These are phyloP conservation scores for Trachops cirrhosus DNA, from an alignment of 2,797 vertebrate species.

Conservation along the genomic window DNA sequence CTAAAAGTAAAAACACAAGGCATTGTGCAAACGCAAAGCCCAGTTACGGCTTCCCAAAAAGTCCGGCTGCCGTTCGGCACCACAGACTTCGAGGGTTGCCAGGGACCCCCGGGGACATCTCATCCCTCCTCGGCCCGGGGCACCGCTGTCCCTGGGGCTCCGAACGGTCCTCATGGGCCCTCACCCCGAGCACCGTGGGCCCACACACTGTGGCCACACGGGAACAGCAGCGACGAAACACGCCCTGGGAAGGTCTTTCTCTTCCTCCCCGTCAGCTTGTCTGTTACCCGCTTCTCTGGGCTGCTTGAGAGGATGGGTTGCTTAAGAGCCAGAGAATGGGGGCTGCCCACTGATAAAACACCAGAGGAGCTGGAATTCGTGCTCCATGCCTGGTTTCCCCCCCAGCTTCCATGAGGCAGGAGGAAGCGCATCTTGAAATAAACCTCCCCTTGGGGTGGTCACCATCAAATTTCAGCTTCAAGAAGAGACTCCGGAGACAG, in stretches of 20 bases:
- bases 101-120: neutral
- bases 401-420: neutral
- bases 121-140: neutral
- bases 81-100: neutral
- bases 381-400: neutral
- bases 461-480: neutral
- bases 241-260: neutral
- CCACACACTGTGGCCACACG: fast-evolving
- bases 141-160: neutral
- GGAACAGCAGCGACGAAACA: neutral
- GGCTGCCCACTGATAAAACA: neutral
- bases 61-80: neutral
- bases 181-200: neutral
- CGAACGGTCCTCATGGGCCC: neutral
- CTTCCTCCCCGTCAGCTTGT: neutral
- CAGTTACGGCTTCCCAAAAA: too few species aligned
- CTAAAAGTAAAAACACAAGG: neutral
- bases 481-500: neutral
- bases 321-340: neutral
- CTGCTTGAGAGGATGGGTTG: neutral
- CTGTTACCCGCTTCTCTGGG: neutral
- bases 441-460: neutral
- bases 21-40: neutral
- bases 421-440: neutral
- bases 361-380: neutral